Conservation (phyloP, 2,113 vertebrate genomes). For the Xenopus tropicalis region UCB_Xtro_10.0 CM004448.2:68505501-68506000, state of each 20-base stretch:
- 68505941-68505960: constrained; percentile 3
- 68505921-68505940: constrained; percentile 3
- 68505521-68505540: constrained; percentile 62
- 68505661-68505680: constrained; percentile 97
- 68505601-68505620: constrained; percentile 73
- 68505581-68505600: constrained; percentile 58
- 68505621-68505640: constrained; percentile 67
- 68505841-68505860: constrained; percentile 62
- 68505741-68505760: constrained; percentile 85
- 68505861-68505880: constrained; percentile 40
- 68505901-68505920: constrained; percentile 26
- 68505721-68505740: constrained; percentile 97
- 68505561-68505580: constrained; percentile 62
- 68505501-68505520: constrained; percentile 67
- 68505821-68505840: constrained; percentile 74
- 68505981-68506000: background rate
- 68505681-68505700: constrained; percentile 82
- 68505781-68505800: constrained; percentile 81
- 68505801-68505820: constrained; percentile 82
- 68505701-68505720: constrained; percentile 74
- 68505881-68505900: constrained; percentile 33
- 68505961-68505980: background rate
- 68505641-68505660: constrained; percentile 85
- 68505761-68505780: constrained; percentile 84
- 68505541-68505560: constrained; percentile 64